Evolutionary conservation across 1,140 invertebrate genomes (phyloP), one percentile per base, ranked within the genome.

Genomic region (Eueides isabella): DNA sequence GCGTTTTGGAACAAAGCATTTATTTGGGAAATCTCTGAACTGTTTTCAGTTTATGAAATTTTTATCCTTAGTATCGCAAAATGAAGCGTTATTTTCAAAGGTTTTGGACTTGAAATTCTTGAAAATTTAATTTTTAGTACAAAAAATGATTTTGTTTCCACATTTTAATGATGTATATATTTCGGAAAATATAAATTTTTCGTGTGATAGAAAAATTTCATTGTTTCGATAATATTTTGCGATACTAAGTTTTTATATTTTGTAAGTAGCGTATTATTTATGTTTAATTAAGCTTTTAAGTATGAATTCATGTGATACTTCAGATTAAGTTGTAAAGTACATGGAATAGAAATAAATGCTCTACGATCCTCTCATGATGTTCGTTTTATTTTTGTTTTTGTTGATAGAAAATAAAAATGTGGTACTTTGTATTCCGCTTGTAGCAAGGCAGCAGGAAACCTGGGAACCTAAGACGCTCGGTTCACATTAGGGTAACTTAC

Each of bases 301-400:
- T 91, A 87, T 79, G 82, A 80, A 84, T 87, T 87, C 80, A 90
- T 90, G 89, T 91, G 88, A 91, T 91, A 91, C 85, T 91, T 88
- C 84, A 81, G 83, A 81, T 79, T 89, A 89, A 87, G 87, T 83
- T 90, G 82, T 85, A 80, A 85, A 89, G 84, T 89, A 89, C 85
- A 83, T 88, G 80, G 77, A 88, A 89, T 84, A 55, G 48, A 55
- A 55, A 55, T 88, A 89, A 89, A 87, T 79, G 74, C 85, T 79
- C 83, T 87, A 87, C 74, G 74, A 81, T 82, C 78, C 73, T 81
- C 71, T 29, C 11, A 55, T 0, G 26, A 12, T 61, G 66, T 26
- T 33, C 14, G 31, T 71, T 70, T 71, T 14, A 66, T 55, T 74
- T 69, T 61, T 41, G 16, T 48, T 19, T 23, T 55, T 55, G 7